Percentiles rank a stretch among this genome's conserved stretches.
These are phyloP conservation scores for Geococcyx californianus DNA, from an alignment of 2,113 vertebrate genomes.

Conservation along the genomic window DNA sequence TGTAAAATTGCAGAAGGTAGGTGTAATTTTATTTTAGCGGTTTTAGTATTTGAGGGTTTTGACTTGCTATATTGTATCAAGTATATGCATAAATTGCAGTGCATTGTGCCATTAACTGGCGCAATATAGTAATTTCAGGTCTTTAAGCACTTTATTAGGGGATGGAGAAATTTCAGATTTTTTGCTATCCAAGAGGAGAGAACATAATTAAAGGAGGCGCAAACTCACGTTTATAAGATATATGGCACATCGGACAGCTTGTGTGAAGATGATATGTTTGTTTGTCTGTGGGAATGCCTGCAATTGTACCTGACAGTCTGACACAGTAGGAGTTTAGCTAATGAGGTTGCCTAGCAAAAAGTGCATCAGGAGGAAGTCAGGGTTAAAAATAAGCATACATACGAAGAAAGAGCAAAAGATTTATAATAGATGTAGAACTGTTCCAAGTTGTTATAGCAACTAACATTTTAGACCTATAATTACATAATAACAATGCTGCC, in stretches of 20 bases:
- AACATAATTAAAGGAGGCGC: background rate
- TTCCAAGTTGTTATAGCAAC: conserved; percentile 66
- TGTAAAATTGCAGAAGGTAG: background rate
- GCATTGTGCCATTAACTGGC: background rate
- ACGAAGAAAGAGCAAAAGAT: background rate
- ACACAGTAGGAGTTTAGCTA: conserved; percentile 4
- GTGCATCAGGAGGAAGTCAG: conserved; percentile 18
- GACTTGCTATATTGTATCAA: background rate
- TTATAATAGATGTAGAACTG: conserved; percentile 29
- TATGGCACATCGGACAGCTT: conserved; percentile 14
- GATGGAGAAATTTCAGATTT: background rate
- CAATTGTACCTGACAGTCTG: conserved; percentile 3
- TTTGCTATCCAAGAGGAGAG: background rate
- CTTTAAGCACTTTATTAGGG: background rate
- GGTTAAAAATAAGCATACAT: conserved; percentile 55
- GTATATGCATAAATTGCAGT: background rate
- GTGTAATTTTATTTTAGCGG: background rate
- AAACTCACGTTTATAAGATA: conserved; percentile 2
- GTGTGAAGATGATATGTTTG: background rate
- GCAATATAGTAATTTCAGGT: background rate
- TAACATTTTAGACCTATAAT: conserved; percentile 38
- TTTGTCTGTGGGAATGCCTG: background rate
- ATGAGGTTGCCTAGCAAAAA: conserved; percentile 44
- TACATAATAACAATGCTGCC: conserved; percentile 44
- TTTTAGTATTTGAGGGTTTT: background rate